Evolutionary conservation across 2,888 invertebrate species (phyloP).

Genomic region (Laspeyria flexula): DNA sequence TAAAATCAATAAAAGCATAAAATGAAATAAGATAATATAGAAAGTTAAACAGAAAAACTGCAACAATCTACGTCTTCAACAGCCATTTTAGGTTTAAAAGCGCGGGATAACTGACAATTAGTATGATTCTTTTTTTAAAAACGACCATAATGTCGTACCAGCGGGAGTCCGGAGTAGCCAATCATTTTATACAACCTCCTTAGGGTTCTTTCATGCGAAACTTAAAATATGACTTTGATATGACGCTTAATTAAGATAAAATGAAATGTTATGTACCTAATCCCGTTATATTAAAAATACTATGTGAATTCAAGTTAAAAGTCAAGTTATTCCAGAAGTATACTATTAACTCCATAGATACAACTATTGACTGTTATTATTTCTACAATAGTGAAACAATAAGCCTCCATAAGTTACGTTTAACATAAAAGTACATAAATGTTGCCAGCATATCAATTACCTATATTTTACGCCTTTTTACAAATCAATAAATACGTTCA

Average conservation of each 20-base stretch:
- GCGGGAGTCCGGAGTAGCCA: constrained; percentile 31
- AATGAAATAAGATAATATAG: neutral
- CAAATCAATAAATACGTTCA: too few relatives aligned
- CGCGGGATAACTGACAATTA: constrained; percentile 14
- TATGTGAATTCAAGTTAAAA: too few relatives aligned
- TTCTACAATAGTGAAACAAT: too few relatives aligned
- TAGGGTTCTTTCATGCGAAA: constrained; percentile 36
- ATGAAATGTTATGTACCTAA: too few relatives aligned
- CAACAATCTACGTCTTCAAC: neutral
- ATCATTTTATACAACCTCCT: constrained; percentile 22
- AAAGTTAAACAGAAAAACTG: constrained; percentile 20
- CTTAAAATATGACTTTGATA: constrained; percentile 35
- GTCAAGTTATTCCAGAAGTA: too few relatives aligned
- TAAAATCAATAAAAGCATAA: neutral
- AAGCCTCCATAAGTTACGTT: too few relatives aligned
- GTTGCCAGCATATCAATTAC: too few relatives aligned
- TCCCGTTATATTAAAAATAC: too few relatives aligned
- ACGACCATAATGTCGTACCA: constrained; percentile 25
- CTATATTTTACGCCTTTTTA: too few relatives aligned
- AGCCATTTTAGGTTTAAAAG: constrained; percentile 13
- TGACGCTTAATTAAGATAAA: constrained; percentile 45
- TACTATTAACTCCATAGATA: too few relatives aligned
- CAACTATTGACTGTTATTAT: too few relatives aligned
- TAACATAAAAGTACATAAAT: too few relatives aligned
- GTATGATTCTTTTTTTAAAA: constrained; percentile 21